Conservation (phyloP, 2,888 invertebrate species). For the Athetis lepigone region DNA sequence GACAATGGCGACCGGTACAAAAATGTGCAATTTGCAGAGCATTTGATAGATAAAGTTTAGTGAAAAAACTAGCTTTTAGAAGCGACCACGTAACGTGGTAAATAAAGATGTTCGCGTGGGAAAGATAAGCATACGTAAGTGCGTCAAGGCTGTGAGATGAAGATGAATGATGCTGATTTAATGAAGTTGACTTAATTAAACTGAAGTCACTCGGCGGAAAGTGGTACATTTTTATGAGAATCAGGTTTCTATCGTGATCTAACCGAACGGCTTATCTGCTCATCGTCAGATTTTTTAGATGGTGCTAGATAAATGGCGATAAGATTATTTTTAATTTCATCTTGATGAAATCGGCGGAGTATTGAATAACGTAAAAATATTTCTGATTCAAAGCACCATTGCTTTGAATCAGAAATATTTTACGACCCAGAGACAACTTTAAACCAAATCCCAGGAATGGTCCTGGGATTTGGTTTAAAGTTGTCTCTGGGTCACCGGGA, state of each 20-base stretch:
- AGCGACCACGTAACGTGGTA: slow-evolving; percentile 62
- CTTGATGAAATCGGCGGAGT: no score
- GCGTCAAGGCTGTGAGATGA: slow-evolving; percentile 75
- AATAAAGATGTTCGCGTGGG: slow-evolving; percentile 76
- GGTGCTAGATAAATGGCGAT: neutral
- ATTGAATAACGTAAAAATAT: no score
- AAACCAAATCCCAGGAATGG: no score
- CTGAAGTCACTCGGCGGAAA: slow-evolving; percentile 57
- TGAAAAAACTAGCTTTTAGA: slow-evolving; percentile 68
- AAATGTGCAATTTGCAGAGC: slow-evolving; percentile 71
- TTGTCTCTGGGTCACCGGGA: no score
- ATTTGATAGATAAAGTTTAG: slow-evolving; percentile 72
- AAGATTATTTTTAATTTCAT: neutral
- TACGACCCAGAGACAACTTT: no score
- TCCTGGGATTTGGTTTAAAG: no score
- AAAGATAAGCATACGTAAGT: slow-evolving; percentile 67
- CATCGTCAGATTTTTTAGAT: neutral
- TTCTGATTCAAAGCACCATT: no score
- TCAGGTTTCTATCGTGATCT: slow-evolving; percentile 29
- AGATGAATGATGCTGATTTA: slow-evolving; percentile 71
- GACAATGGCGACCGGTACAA: slow-evolving; percentile 80
- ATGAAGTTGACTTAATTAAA: slow-evolving; percentile 70
- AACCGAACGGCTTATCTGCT: slow-evolving; percentile 28
- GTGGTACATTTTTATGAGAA: slow-evolving; percentile 41
- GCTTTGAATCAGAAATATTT: no score